Percentiles rank a stretch among this genome's conserved stretches.
Evolutionary conservation across 1,140 invertebrate species (phyloP).

Genomic region (Ruditapes philippinarum): DNA sequence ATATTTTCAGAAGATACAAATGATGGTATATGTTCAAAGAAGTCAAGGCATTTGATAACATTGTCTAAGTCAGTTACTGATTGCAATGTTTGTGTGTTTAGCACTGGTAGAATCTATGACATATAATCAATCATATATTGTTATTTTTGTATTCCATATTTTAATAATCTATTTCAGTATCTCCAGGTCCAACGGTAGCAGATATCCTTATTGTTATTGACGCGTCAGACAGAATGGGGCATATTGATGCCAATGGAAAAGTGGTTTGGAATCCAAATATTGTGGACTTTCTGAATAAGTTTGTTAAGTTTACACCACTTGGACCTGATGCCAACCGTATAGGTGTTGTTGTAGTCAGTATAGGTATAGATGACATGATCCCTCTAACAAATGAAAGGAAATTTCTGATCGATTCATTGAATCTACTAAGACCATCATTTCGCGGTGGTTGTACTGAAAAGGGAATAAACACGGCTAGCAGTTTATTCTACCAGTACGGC

Average conservation of each 20-base stretch:
- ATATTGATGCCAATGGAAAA: constrained; percentile 30
- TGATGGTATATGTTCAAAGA: too few relatives aligned
- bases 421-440: constrained; percentile 38
- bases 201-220: constrained; percentile 66
- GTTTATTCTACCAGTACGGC: constrained; percentile 63
- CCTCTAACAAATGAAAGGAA: constrained; percentile 26
- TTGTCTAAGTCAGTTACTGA: too few relatives aligned
- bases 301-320: constrained; percentile 42
- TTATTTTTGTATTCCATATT: not conserved
- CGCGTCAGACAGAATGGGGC: constrained; percentile 36
- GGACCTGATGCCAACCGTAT: constrained; percentile 45
- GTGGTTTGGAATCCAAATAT: constrained; percentile 60
- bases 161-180: not conserved
- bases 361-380: constrained; percentile 62
- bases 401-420: constrained; percentile 47
- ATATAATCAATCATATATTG: too few relatives aligned
- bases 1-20: too few relatives aligned
- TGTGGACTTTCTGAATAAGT: constrained; percentile 56
- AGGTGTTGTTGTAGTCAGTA: constrained; percentile 55
- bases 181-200: not conserved
- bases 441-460: constrained; percentile 50
- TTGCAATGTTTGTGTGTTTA: too few relatives aligned
- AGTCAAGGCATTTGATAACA: too few relatives aligned
- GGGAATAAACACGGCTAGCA: constrained; percentile 53
- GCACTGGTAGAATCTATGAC: too few relatives aligned